phyloP scores from a whole-genome alignment of 2,113 vertebrate genomes.

The Phylloscopus trochilus region DNA sequence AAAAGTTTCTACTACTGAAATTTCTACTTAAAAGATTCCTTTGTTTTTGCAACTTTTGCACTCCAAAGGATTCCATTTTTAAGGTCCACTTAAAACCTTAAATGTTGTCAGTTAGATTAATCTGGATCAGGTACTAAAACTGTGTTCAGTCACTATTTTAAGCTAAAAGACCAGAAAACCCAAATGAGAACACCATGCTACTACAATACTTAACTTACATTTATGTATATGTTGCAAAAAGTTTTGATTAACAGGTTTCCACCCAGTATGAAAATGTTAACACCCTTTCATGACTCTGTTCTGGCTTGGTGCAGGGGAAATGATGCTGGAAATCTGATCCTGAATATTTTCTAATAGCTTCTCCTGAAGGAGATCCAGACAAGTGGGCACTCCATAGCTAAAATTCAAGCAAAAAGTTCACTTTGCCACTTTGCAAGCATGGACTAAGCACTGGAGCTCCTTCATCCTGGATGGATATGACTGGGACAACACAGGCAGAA shows the following conservation, averaged over 20 bases:
- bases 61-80: neutral
- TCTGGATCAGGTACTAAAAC: neutral
- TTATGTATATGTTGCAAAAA: neutral
- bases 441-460: neutral
- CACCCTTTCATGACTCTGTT: neutral
- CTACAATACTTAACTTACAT: neutral
- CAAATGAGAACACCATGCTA: neutral
- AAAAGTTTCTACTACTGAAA: neutral
- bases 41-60: neutral
- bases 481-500: neutral
- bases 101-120: neutral
- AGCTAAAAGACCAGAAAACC: neutral
- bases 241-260: neutral
- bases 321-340: neutral
- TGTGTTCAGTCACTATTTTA: neutral
- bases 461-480: neutral
- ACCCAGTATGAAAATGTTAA: neutral
- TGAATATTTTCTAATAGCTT: neutral
- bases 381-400: neutral
- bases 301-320: neutral
- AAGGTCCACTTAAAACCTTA: neutral
- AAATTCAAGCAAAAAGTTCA: neutral
- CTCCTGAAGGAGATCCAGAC: rapidly evolving
- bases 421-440: neutral
- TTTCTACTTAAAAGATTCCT: neutral